Conservation (phyloP, 2,797 vertebrate species). For the Sebastes dallii region DNA sequence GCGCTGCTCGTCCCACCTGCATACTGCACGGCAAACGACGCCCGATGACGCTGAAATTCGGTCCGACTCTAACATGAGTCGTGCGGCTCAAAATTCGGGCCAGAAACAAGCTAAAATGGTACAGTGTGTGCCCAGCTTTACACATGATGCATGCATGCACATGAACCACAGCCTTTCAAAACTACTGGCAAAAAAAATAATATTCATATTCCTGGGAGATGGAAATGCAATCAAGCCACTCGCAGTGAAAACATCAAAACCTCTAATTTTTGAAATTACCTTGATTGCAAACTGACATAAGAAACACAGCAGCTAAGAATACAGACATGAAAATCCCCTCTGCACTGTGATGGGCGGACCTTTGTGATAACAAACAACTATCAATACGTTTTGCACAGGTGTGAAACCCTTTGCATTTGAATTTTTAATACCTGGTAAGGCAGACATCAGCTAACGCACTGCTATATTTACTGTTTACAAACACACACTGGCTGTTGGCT, state of each 20-base stretch:
- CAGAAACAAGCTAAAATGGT: fast-evolving
- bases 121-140: not conserved
- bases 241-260: conserved; percentile 25
- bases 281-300: conserved; percentile 20
- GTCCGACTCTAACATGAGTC: too few species aligned
- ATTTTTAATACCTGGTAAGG: not conserved
- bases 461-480: conserved; percentile 5
- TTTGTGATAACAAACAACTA: not conserved
- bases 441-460: not conserved
- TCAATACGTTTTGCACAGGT: not conserved
- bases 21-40: too few species aligned
- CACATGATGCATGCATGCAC: not conserved
- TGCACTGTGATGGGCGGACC: not conserved
- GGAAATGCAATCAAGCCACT: conserved; percentile 43
- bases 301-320: not conserved
- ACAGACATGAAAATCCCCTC: not conserved
- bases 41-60: too few species aligned
- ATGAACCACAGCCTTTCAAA: not conserved
- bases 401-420: not conserved
- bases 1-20: too few species aligned
- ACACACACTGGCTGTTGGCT: not conserved
- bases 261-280: conserved; percentile 4
- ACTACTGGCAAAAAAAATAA: not conserved
- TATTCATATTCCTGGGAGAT: conserved; percentile 9
- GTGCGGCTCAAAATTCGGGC: too few species aligned